These are phyloP conservation scores for Sandelia bainsii DNA, from an alignment of 2,797 vertebrate genomes.

Conservation along the genomic window DNA sequence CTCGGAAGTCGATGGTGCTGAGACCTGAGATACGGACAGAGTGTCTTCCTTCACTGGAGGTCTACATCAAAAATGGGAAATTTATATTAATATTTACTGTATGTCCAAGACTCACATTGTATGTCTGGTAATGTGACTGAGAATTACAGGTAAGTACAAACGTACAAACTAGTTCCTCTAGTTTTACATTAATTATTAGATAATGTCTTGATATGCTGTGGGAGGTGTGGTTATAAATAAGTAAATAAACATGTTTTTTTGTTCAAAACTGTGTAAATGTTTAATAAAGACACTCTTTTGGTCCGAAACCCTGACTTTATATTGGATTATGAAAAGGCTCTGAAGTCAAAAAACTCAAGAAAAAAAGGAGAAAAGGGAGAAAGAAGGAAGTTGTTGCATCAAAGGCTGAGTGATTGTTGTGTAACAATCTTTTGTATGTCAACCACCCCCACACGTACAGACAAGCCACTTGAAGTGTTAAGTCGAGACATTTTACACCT, in stretches of 20 bases:
- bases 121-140: neutral
- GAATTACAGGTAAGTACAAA: too few species aligned
- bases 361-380: too few species aligned
- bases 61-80: conserved; percentile 78
- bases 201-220: too few species aligned
- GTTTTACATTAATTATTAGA: too few species aligned
- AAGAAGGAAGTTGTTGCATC: conserved; percentile 3
- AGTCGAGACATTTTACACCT: conserved; percentile 41
- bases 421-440: conserved; percentile 47
- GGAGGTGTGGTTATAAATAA: too few species aligned
- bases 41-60: conserved; percentile 92
- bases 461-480: conserved; percentile 48
- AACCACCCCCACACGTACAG: conserved; percentile 47
- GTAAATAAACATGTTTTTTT: too few species aligned
- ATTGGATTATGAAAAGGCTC: too few species aligned
- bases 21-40: conserved; percentile 96
- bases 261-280: too few species aligned
- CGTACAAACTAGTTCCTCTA: too few species aligned
- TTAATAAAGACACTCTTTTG: too few species aligned
- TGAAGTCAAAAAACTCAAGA: too few species aligned
- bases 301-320: too few species aligned
- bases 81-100: neutral
- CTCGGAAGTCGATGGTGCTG: conserved; percentile 95
- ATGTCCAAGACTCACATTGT: neutral
- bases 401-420: conserved; percentile 39